Base-by-base conservation (phyloP, 1,140 invertebrate genomes). In the Zaprionus ornatus region DNA sequence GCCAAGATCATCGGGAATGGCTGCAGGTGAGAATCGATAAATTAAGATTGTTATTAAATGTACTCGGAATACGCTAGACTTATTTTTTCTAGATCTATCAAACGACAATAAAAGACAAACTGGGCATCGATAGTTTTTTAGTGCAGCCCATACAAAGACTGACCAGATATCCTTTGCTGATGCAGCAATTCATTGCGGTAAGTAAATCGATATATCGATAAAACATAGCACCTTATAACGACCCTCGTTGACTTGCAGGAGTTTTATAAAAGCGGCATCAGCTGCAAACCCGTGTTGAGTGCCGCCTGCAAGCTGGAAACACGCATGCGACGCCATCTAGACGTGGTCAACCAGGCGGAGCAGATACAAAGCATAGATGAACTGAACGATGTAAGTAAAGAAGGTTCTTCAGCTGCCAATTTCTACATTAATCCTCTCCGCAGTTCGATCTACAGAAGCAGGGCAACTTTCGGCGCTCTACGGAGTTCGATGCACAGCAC, bases 61-160 rank as follows among this genome's bases (percentile, higher is more conserved):
- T 50, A 45, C 37, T 48, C n/a, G n/a, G 19, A 35, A 27, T 21
- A 17, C 12, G 40, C 13, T 3, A 37, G 3, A 15, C 4, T 48
- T 6, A n/a, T 48, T 5, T 15, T 45, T 69, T 73, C 0, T 15
- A 92, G 91, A 67, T 69, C 54, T 79, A 91, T 70, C 92, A 93
- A 79, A 92, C 82, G 52, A 52, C 69, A 50, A 90, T 92, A 77
- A 91, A 91, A 77, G 92, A 93, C 82, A 91, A 91, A 71, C 73
- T 93, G 78, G 92, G 92, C 79, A 92, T 93, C 57, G 90, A 92
- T 65, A 93, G 92, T 68, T 93, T 92, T 62, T 72, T 93, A 69
- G 80, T 93, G 71, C 91, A 93, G 84, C 92, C 92, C 76, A 92
- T 93, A 67, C 92, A 93, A 91, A 91, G 92, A 88, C 88, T 93